These are phyloP conservation scores for Porites lutea DNA, from an alignment of 64 coral and sea anemone genomes.

Conservation along the genomic window DNA sequence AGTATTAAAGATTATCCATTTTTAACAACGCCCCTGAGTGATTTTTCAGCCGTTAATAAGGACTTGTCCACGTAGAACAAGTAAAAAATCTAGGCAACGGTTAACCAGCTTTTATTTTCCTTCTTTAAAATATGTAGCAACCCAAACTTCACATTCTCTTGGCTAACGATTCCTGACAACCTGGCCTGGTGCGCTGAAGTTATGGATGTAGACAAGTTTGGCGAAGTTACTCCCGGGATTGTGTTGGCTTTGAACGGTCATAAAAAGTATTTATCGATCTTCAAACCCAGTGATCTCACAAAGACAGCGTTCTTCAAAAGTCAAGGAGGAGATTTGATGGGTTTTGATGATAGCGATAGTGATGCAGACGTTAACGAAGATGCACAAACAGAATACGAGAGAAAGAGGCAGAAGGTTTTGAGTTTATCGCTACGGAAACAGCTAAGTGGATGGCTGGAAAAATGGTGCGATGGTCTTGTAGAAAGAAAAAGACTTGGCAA, in stretches of 20 bases:
- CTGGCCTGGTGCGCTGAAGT: slow-evolving; percentile 93
- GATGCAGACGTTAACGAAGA: slow-evolving; percentile 30
- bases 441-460: slow-evolving; percentile 86
- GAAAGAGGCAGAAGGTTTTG: slow-evolving; percentile 66
- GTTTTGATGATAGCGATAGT: slow-evolving; percentile 82
- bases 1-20: no score
- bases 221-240: slow-evolving; percentile 84
- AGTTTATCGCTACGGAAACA: slow-evolving; percentile 71
- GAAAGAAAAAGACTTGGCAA: slow-evolving; percentile 65
- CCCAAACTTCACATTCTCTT: slow-evolving; percentile 75
- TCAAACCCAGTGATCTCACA: slow-evolving; percentile 69
- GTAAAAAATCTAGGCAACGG: no score
- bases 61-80: no score
- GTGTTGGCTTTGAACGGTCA: slow-evolving; percentile 86
- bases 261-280: slow-evolving; percentile 82
- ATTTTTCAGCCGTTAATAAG: no score
- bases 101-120: not conserved
- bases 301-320: slow-evolving; percentile 67
- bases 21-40: no score
- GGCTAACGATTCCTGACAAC: slow-evolving; percentile 88
- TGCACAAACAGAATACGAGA: slow-evolving; percentile 34
- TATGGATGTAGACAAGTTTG: slow-evolving; percentile 88
- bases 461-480: slow-evolving; percentile 81
- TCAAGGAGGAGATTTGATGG: slow-evolving; percentile 87
- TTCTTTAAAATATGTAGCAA: not conserved